phyloP scores from a whole-genome alignment of 1,140 invertebrate species.

The Drosophila yakuba region DNA sequence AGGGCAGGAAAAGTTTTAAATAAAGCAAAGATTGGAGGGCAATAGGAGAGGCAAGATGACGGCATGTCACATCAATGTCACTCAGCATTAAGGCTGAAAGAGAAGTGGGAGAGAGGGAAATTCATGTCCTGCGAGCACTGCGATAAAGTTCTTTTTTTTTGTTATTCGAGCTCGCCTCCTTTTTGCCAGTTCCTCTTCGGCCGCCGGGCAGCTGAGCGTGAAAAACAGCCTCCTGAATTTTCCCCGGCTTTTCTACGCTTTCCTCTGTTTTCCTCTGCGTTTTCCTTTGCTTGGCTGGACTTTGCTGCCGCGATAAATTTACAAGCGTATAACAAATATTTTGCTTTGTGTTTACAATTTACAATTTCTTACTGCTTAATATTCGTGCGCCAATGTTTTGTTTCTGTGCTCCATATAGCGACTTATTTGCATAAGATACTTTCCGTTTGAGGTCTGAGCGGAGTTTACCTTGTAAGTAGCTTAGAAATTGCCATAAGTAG shows the following conservation, averaged over 20 bases:
- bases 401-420: constrained; percentile 38
- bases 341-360: constrained; percentile 75
- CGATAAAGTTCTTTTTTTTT: constrained; percentile 71
- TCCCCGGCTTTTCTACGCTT: constrained; percentile 33
- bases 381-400: constrained; percentile 18
- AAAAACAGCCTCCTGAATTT: constrained; percentile 54
- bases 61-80: constrained; percentile 81
- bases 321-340: constrained; percentile 82
- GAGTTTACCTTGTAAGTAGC: constrained; percentile 66
- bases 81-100: constrained; percentile 67
- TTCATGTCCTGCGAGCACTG: constrained; percentile 67
- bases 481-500: constrained; percentile 64
- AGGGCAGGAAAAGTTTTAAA: constrained; percentile 67
- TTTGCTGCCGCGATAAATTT: constrained; percentile 63
- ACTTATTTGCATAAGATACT: constrained; percentile 76
- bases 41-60: constrained; percentile 51
- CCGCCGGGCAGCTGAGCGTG: constrained; percentile 64
- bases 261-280: not conserved
- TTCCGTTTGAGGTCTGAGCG: constrained; percentile 18
- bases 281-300: constrained; percentile 14
- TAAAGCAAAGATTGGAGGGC: constrained; percentile 56
- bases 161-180: constrained; percentile 22
- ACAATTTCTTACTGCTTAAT: constrained; percentile 53
- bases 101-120: constrained; percentile 2
- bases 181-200: constrained; percentile 24